Percentiles rank a stretch among this genome's conserved stretches.
phyloP scores from a whole-genome alignment of 2,113 vertebrate species.

The Tupaia chinensis region DNA sequence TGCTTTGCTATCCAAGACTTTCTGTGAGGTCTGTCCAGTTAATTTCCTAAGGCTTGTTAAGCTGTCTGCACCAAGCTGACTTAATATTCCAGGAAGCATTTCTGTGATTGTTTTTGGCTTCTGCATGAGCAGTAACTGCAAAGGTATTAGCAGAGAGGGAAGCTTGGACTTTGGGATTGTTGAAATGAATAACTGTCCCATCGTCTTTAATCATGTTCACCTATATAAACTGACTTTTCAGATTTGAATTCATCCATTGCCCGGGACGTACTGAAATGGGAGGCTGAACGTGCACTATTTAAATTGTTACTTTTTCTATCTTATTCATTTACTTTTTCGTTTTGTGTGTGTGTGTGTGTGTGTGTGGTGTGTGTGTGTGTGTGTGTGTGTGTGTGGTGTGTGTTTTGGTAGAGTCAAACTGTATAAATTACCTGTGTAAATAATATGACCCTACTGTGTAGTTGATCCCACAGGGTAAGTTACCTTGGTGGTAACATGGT shows the following conservation, averaged over 20 bases:
- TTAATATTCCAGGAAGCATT: no score
- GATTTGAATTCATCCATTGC: slow-evolving; percentile 32
- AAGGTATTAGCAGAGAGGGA: no score
- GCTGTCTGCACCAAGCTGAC: no score
- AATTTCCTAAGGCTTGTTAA: no score
- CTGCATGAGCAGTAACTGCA: no score
- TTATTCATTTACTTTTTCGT: background rate
- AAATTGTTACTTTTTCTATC: slow-evolving; percentile 56
- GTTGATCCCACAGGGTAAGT: slow-evolving; percentile 59
- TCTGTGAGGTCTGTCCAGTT: no score
- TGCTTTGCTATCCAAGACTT: no score
- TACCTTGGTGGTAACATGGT: slow-evolving; percentile 69
- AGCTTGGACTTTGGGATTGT: no score
- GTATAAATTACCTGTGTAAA: slow-evolving; percentile 47
- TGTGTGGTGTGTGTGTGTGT: background rate
- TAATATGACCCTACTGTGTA: slow-evolving; percentile 58
- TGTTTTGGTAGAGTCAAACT: slow-evolving; percentile 44
- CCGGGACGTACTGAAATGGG: slow-evolving; percentile 47
- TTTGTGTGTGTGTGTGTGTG: background rate
- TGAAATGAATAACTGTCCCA: no score
- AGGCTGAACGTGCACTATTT: slow-evolving; percentile 16
- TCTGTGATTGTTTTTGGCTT: no score
- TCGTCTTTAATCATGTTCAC: background rate
- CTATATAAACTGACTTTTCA: slow-evolving; percentile 14
- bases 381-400: no score